Percentiles rank a stretch among this genome's conserved stretches.
These are phyloP conservation scores for Agrypnus murinus DNA, from an alignment of 2,888 invertebrate species.

Conservation along the genomic window DNA sequence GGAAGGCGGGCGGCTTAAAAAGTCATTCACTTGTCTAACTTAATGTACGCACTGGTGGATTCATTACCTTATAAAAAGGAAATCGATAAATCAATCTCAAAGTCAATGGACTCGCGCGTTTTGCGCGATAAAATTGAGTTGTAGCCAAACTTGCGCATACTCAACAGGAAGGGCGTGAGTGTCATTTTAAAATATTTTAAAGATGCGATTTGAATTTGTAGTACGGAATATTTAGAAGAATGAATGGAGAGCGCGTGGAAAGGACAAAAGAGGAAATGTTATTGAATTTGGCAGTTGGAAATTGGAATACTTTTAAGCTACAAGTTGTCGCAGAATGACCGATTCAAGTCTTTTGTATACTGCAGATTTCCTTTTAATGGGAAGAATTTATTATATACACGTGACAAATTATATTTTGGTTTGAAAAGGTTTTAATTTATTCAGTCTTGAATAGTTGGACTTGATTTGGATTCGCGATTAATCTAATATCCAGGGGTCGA, in stretches of 20 bases:
- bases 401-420: background rate
- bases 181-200: constrained; percentile 7
- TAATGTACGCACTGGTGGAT: constrained; percentile 22
- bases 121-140: constrained; percentile 17
- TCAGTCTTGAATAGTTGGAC: background rate
- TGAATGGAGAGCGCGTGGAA: background rate
- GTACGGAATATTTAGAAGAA: background rate
- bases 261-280: constrained; percentile 4
- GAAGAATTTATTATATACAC: too few relatives aligned
- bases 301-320: background rate
- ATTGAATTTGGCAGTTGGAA: background rate
- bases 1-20: constrained; percentile 6
- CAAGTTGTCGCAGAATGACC: constrained; percentile 10
- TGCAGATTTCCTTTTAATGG: background rate
- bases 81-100: constrained; percentile 36
- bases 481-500: background rate
- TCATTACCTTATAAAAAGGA: constrained; percentile 18
- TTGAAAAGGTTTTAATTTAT: background rate
- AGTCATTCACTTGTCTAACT: constrained; percentile 12
- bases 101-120: constrained; percentile 23
- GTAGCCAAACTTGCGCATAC: constrained; percentile 25
- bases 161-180: constrained; percentile 10
- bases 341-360: background rate
- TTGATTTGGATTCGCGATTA: background rate
- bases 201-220: constrained; percentile 17